Percentiles rank a stretch among this genome's conserved stretches.
Evolutionary conservation across 92 coral and sea anemone species (phyloP).

Genomic region (Galaxea fascicularis): DNA sequence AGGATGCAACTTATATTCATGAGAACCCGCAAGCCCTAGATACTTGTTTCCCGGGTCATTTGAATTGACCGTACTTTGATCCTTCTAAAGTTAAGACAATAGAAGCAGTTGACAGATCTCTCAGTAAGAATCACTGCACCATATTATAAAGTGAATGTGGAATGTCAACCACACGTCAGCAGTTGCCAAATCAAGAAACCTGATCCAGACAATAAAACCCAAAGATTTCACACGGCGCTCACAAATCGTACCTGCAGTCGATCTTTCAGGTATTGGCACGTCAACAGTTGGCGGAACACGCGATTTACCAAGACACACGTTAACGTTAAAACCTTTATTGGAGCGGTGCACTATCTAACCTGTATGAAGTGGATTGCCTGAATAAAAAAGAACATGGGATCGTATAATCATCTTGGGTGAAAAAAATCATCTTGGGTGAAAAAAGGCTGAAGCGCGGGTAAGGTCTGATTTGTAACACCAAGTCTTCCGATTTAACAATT

Average conservation of each 20-base stretch:
- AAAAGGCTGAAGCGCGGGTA: too few relatives aligned
- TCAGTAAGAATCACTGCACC: background rate
- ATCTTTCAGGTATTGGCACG: too few relatives aligned
- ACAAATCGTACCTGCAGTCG: too few relatives aligned
- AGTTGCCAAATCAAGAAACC: background rate
- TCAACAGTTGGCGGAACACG: background rate
- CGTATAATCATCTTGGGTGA: too few relatives aligned
- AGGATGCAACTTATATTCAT: too few relatives aligned
- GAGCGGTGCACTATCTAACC: background rate
- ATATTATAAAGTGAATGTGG: background rate
- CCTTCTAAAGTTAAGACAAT: constrained; percentile 4
- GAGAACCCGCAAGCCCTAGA: background rate
- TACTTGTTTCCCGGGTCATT: constrained; percentile 4
- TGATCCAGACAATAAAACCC: background rate
- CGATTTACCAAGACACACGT: background rate
- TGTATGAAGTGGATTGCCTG: background rate
- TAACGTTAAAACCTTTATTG: background rate
- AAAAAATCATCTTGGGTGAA: too few relatives aligned
- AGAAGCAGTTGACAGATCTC: background rate
- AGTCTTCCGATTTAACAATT: too few relatives aligned
- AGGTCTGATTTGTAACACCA: too few relatives aligned
- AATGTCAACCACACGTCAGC: constrained; percentile 6
- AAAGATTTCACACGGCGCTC: background rate
- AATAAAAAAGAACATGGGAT: too few relatives aligned
- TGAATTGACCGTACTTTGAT: constrained; percentile 13